Percentiles rank a stretch among this genome's conserved stretches.
phyloP scores from a whole-genome alignment of 2,888 invertebrate genomes.

The Synanthedon tipuliformis region DNA sequence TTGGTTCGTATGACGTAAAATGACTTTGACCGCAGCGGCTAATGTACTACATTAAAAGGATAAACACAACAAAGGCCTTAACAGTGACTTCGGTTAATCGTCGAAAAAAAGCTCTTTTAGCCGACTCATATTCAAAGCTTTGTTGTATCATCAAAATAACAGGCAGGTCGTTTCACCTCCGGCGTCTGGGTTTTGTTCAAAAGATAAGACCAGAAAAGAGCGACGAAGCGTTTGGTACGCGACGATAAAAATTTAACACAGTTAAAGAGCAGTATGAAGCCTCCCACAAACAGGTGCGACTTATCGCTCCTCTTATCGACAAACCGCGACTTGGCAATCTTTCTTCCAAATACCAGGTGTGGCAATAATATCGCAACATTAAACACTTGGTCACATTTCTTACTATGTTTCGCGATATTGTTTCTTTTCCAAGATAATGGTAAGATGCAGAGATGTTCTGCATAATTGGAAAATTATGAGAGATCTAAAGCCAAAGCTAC shows the following conservation, averaged over 20 bases:
- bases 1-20: neutral
- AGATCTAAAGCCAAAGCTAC: no score
- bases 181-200: slow-evolving; percentile 28
- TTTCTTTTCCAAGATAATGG: no score
- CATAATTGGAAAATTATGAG: no score
- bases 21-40: slow-evolving; percentile 11
- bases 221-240: slow-evolving; percentile 20
- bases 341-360: no score
- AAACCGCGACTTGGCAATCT: no score
- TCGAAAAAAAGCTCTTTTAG: slow-evolving; percentile 16
- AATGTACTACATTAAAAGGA: slow-evolving; percentile 12
- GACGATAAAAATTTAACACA: slow-evolving; percentile 11
- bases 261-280: neutral
- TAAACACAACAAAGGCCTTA: slow-evolving; percentile 20
- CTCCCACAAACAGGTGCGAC: neutral
- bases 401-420: no score
- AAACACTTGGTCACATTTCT: no score
- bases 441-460: no score
- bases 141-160: slow-evolving; percentile 51
- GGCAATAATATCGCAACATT: no score
- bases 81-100: slow-evolving; percentile 23
- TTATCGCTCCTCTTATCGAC: no score
- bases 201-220: slow-evolving; percentile 27
- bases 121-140: slow-evolving; percentile 39
- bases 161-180: slow-evolving; percentile 36